These are phyloP conservation scores for Sarcophaga bullata DNA, from an alignment of 1,140 invertebrate genomes.

Conservation along the genomic window DNA sequence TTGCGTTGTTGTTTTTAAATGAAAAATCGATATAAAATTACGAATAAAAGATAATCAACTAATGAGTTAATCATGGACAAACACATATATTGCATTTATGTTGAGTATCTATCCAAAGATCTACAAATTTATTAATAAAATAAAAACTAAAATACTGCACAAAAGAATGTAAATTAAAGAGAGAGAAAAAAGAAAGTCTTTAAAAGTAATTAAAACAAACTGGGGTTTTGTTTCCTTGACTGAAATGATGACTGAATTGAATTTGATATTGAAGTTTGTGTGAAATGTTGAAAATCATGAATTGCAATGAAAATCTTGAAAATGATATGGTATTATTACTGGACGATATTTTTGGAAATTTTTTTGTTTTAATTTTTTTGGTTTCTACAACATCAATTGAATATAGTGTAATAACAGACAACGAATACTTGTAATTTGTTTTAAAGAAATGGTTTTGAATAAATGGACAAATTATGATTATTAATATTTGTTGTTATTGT, in stretches of 20 bases:
- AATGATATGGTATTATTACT: too few relatives aligned
- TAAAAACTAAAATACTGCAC: not conserved
- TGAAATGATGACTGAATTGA: not conserved
- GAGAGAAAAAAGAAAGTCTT: not conserved
- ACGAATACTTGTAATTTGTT: not conserved
- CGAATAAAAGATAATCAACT: too few relatives aligned
- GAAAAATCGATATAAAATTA: too few relatives aligned
- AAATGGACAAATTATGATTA: too few relatives aligned
- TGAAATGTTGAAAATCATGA: not conserved
- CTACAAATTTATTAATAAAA: not conserved
- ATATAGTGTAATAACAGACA: not conserved
- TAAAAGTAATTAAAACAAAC: too few relatives aligned
- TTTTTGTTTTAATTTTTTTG: not conserved
- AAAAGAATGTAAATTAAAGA: not conserved
- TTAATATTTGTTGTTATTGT: too few relatives aligned
- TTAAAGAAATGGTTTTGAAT: too few relatives aligned
- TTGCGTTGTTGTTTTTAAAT: too few relatives aligned
- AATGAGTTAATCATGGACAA: too few relatives aligned
- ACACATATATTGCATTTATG: too few relatives aligned
- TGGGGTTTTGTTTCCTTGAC: not conserved
- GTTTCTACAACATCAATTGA: constrained; percentile 8
- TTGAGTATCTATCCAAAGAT: not conserved
- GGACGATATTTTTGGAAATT: not conserved
- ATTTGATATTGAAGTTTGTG: not conserved
- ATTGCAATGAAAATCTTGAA: too few relatives aligned